phyloP scores from a whole-genome alignment of 2,888 invertebrate species.

The Poecilobothrus nobilitatus region DNA sequence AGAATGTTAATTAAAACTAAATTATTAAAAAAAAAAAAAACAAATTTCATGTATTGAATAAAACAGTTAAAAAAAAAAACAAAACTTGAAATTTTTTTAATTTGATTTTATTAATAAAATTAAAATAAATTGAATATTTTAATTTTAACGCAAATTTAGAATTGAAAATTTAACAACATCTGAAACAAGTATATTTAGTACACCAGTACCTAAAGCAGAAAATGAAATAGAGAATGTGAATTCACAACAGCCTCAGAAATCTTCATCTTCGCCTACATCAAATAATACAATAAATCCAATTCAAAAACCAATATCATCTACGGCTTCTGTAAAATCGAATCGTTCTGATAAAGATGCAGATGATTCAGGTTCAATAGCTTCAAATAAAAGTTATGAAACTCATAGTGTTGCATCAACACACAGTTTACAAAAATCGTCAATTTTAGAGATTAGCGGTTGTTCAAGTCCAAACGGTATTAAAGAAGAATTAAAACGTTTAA shows the following conservation, averaged over 20 bases:
- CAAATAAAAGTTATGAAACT: slow-evolving; percentile 41
- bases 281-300: slow-evolving; percentile 21
- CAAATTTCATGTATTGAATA: no score
- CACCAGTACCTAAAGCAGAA: slow-evolving; percentile 27
- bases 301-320: slow-evolving; percentile 29
- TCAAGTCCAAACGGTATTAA: slow-evolving; percentile 37
- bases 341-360: slow-evolving; percentile 28
- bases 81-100: no score
- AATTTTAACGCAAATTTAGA: slow-evolving; percentile 8
- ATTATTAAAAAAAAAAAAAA: no score
- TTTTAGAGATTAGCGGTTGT: slow-evolving; percentile 28
- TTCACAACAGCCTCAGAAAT: slow-evolving; percentile 28
- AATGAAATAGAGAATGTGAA: background rate
- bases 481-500: slow-evolving; percentile 41
- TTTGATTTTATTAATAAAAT: no score
- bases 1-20: no score
- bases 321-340: slow-evolving; percentile 21
- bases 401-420: slow-evolving; percentile 40
- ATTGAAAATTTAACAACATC: slow-evolving; percentile 35
- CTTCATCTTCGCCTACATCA: slow-evolving; percentile 25
- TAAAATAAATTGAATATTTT: no score
- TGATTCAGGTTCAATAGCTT: slow-evolving; percentile 37
- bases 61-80: no score
- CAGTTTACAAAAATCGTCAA: slow-evolving; percentile 30
- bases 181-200: slow-evolving; percentile 41